Percentiles rank a stretch among this genome's conserved stretches.
These are phyloP conservation scores for Proteles cristata DNA, from an alignment of 2,113 vertebrate species.

Conservation along the genomic window DNA sequence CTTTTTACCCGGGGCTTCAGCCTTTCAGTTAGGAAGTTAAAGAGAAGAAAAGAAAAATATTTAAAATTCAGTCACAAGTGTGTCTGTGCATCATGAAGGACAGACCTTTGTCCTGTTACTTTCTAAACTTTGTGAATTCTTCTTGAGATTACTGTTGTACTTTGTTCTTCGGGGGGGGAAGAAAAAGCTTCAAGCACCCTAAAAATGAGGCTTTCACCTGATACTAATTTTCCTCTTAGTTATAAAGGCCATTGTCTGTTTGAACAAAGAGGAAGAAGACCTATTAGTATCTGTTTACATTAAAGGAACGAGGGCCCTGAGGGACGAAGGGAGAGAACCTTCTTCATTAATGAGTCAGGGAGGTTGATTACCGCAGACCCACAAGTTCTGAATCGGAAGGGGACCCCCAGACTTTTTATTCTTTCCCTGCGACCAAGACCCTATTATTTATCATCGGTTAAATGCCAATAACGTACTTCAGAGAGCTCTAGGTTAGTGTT, in stretches of 20 bases:
- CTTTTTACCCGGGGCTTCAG: neutral
- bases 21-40: slow-evolving; percentile 45
- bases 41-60: slow-evolving; percentile 60
- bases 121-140: neutral
- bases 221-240: slow-evolving; percentile 76
- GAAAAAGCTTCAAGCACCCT: neutral
- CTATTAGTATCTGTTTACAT: slow-evolving; percentile 74
- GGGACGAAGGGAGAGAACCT: neutral
- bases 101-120: neutral
- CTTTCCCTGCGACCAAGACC: neutral
- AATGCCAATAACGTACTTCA: neutral
- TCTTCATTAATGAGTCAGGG: neutral
- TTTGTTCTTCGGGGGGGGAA: neutral
- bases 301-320: slow-evolving; percentile 63
- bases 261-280: slow-evolving; percentile 67
- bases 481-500: neutral
- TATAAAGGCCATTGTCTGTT: slow-evolving; percentile 72
- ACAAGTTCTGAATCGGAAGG: neutral
- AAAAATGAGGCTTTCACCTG: slow-evolving; percentile 72
- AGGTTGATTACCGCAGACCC: neutral
- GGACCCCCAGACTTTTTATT: neutral
- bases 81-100: slow-evolving; percentile 26
- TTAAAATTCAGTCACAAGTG: slow-evolving; percentile 41
- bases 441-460: neutral
- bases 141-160: neutral